Conservation (phyloP, 1,140 invertebrate species). For the Metopolophium dirhodum region DNA sequence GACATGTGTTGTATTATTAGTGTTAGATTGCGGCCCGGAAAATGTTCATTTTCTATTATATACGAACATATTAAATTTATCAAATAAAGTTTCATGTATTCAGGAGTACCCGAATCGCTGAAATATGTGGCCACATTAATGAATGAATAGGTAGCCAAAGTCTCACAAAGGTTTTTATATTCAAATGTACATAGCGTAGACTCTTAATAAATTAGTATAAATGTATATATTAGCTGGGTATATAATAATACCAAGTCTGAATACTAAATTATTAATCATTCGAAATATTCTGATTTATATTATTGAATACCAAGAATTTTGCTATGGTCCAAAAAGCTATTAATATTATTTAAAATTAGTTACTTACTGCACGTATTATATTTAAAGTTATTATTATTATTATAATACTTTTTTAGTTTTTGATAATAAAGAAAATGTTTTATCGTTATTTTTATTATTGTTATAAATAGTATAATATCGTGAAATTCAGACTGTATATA, state of each 20-base stretch:
- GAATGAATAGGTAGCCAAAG: not conserved
- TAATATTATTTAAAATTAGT: not conserved
- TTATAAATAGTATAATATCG: not conserved
- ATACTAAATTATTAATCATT: not conserved
- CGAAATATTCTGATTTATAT: not conserved
- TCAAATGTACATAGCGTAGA: not conserved
- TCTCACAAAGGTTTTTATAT: not conserved
- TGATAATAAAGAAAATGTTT: not conserved
- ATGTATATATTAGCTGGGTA: not conserved
- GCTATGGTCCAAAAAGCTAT: not conserved
- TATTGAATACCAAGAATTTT: not conserved
- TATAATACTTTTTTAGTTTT: not conserved
- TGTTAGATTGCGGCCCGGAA: too few species aligned
- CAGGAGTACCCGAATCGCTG: not conserved
- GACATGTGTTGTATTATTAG: too few species aligned
- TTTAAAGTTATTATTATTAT: not conserved
- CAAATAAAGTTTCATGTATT: too few species aligned
- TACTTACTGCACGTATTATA: not conserved
- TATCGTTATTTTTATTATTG: conserved; percentile 3
- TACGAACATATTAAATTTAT: too few species aligned
- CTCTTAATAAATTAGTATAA: too few species aligned
- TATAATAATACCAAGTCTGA: too few species aligned
- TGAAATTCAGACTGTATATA: not conserved
- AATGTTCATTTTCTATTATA: too few species aligned
- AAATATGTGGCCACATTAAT: not conserved